Percentiles rank a stretch among this genome's conserved stretches.
Conservation (phyloP, 1,140 invertebrate genomes). For the Acromyrmex echinatior region DNA sequence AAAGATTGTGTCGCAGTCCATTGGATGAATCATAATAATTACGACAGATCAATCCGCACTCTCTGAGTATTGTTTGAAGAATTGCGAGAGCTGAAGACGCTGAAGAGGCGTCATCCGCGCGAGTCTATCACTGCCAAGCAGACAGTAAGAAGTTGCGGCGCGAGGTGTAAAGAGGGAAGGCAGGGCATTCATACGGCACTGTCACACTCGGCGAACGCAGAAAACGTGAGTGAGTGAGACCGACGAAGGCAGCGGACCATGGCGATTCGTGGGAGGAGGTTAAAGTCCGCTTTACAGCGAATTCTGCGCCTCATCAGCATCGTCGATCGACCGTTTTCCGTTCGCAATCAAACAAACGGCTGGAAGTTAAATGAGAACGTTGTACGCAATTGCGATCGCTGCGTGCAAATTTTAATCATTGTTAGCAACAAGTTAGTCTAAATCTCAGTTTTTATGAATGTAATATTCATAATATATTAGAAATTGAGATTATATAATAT, state of each 20-base stretch:
- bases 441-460: neutral
- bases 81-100: neutral
- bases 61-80: neutral
- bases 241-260: slow-evolving; percentile 54
- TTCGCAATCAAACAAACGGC: slow-evolving; percentile 6
- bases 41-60: neutral
- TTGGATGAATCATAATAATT: neutral
- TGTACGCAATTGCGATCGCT: neutral
- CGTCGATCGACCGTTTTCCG: slow-evolving; percentile 30
- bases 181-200: slow-evolving; percentile 41
- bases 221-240: slow-evolving; percentile 57
- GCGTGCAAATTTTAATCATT: neutral
- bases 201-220: slow-evolving; percentile 56
- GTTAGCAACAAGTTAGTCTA: slow-evolving; percentile 6
- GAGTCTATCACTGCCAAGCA: slow-evolving; percentile 7
- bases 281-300: slow-evolving; percentile 66
- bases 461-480: too few relatives aligned
- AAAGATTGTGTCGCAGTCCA: neutral
- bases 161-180: slow-evolving; percentile 40
- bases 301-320: slow-evolving; percentile 40
- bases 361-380: slow-evolving; percentile 24
- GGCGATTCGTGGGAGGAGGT: slow-evolving; percentile 64
- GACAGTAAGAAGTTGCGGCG: neutral
- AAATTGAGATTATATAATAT: neutral
- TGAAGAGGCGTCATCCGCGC: neutral